Base-by-base conservation (phyloP, 2,797 vertebrate genomes). In the Harpagifer antarcticus region DNA sequence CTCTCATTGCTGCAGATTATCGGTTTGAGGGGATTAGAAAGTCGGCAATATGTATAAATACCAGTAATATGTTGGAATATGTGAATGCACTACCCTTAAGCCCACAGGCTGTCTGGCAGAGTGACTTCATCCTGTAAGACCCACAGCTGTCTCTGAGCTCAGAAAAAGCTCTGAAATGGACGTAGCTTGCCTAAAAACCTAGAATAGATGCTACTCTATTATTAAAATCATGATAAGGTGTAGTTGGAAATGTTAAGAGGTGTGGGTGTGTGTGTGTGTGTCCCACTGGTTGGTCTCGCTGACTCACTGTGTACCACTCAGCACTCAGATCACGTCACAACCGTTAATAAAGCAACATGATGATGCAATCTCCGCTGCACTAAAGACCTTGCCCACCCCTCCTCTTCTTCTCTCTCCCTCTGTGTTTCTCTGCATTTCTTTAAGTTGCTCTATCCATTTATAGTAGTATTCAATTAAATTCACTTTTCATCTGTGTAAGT, bases 281-380 rank as follows among this genome's bases (percentile, higher is more conserved):
- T 74, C 65, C 65, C 78, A 54, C 72, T 68, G 54, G 78, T 83
- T 63, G 70, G 84, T 89, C 85, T 85, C 50, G 91, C 93, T 94
- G 93, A 94, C 90, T 94, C 93, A 94, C 83, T 80, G 84, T 84
- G 79, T 78, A 85, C 88, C 83, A 72, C 84, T 93, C 87, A 73
- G 92, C 91, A 94, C 88, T 90, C 92, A 12, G 73, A 81, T 86
- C 93, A 93, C 86, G 89, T 90, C 64, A 78, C 67, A 79, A 64
- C 79, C 80, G 88, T 90, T 91, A 90, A 91, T 91, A 83, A 88
- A 92, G 82, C 72, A 10, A 86, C 88, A 87, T 83, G 88, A 91
- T 92, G 92, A 93, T 91, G 92, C 84, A 91, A 91, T 92, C 84
- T 86, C 76, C 77, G 57, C 87, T 84, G 79, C 76, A 48, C 81